These are phyloP conservation scores for Ecliptopera silaceata DNA, from an alignment of 2,888 invertebrate species.

Conservation along the genomic window DNA sequence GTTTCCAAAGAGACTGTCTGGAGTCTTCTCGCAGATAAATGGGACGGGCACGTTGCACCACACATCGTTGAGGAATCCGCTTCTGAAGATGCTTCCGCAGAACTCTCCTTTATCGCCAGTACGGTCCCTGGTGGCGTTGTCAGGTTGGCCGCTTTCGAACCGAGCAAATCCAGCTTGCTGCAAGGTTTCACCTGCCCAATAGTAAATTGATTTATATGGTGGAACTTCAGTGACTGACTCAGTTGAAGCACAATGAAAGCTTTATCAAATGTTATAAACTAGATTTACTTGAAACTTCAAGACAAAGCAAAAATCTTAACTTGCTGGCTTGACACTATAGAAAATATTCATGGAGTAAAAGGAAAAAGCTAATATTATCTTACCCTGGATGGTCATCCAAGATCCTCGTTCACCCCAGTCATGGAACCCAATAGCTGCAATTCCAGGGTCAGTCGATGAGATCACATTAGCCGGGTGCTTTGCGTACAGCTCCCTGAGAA, in stretches of 20 bases:
- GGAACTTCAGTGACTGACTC: too few species aligned
- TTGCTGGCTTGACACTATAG: neutral
- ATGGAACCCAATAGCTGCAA: constrained; percentile 45
- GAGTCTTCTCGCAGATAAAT: constrained; percentile 30
- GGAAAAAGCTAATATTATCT: neutral
- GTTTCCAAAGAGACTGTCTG: constrained; percentile 11
- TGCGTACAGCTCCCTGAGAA: constrained; percentile 42
- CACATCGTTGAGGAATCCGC: constrained; percentile 44
- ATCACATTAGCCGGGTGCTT: constrained; percentile 39
- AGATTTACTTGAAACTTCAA: too few species aligned
- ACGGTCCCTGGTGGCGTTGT: constrained; percentile 35
- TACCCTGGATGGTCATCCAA: constrained; percentile 54
- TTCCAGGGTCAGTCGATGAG: constrained; percentile 28
- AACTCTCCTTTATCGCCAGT: constrained; percentile 40
- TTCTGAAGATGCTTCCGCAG: constrained; percentile 47
- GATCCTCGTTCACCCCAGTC: constrained; percentile 47
- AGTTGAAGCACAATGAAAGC: too few species aligned
- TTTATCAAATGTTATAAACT: too few species aligned
- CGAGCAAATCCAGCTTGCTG: constrained; percentile 48
- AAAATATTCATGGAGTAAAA: neutral
- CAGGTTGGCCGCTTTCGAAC: constrained; percentile 48
- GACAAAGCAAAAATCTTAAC: too few species aligned
- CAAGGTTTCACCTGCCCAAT: constrained; percentile 47
- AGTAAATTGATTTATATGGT: too few species aligned
- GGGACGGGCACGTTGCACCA: constrained; percentile 41